Evolutionary conservation across 2,797 vertebrate genomes (phyloP).

Genomic region (Poeciliopsis infans): DNA sequence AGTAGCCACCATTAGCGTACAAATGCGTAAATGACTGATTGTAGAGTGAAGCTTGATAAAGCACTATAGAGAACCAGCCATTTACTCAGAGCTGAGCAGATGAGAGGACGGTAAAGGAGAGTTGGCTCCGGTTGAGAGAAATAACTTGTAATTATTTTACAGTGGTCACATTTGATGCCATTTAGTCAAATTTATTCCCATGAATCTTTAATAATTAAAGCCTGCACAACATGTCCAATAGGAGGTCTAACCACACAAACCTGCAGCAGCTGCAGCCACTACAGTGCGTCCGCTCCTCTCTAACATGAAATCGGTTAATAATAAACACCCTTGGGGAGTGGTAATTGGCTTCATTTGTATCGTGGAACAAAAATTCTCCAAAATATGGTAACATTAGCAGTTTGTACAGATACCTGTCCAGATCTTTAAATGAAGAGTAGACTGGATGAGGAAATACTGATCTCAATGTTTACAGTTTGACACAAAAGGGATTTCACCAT

Average conservation of each 20-base stretch:
- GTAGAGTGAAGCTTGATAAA: not conserved
- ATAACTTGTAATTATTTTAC: not conserved
- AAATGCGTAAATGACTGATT: not conserved
- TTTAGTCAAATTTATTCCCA: not conserved
- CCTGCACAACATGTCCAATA: not conserved
- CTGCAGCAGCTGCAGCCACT: not conserved
- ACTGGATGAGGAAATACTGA: not conserved
- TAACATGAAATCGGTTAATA: not conserved
- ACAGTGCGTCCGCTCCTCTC: not conserved
- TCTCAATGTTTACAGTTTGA: not conserved
- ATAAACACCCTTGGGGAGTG: not conserved
- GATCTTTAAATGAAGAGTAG: not conserved
- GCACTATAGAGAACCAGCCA: not conserved
- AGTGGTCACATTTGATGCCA: not conserved
- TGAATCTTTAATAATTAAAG: not conserved
- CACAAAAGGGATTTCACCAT: not conserved
- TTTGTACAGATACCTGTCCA: not conserved
- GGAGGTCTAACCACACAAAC: not conserved
- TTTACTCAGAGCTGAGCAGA: not conserved
- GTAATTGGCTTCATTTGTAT: not conserved
- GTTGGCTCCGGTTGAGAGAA: not conserved
- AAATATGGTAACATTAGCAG: not conserved
- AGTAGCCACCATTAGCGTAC: not conserved
- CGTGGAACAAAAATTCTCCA: not conserved
- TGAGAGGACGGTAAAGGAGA: not conserved